Percentiles rank a stretch among this genome's conserved stretches.
These are phyloP conservation scores for Panthera leo DNA, from an alignment of 2,113 vertebrate genomes.

Conservation along the genomic window DNA sequence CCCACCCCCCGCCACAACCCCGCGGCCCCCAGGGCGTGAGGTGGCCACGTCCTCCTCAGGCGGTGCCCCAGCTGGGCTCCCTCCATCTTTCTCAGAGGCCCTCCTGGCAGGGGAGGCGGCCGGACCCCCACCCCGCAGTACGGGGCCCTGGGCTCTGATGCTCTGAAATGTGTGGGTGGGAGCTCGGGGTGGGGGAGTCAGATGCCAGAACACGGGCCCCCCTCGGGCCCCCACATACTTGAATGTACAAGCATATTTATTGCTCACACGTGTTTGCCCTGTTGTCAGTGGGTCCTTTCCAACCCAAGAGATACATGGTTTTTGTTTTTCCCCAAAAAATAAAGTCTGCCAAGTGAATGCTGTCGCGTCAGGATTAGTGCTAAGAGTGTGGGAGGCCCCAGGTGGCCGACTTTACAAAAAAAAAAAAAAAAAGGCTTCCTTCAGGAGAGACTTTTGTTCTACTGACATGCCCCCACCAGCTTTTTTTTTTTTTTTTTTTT, in stretches of 20 bases:
- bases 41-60: too few species aligned
- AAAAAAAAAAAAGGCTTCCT: not conserved
- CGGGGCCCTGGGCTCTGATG: not conserved
- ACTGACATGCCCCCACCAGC: not conserved
- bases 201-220: not conserved
- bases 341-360: slow-evolving; percentile 82
- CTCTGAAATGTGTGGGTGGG: not conserved
- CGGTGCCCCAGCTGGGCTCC: not conserved
- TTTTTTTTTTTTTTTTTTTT: not conserved
- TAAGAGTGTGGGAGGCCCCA: not conserved
- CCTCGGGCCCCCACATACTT: slow-evolving; percentile 69
- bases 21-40: not conserved
- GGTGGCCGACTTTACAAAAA: not conserved
- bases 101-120: not conserved
- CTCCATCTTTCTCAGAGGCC: not conserved
- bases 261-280: slow-evolving; percentile 81
- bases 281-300: slow-evolving; percentile 75
- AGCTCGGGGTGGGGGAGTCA: not conserved
- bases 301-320: slow-evolving; percentile 77
- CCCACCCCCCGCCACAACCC: accelerated
- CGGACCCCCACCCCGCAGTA: accelerated
- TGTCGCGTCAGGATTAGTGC: not conserved
- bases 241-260: slow-evolving; percentile 85
- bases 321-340: slow-evolving; percentile 72
- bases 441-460: not conserved